phyloP scores from a whole-genome alignment of 2,113 vertebrate genomes.

The Arenaria interpres region DNA sequence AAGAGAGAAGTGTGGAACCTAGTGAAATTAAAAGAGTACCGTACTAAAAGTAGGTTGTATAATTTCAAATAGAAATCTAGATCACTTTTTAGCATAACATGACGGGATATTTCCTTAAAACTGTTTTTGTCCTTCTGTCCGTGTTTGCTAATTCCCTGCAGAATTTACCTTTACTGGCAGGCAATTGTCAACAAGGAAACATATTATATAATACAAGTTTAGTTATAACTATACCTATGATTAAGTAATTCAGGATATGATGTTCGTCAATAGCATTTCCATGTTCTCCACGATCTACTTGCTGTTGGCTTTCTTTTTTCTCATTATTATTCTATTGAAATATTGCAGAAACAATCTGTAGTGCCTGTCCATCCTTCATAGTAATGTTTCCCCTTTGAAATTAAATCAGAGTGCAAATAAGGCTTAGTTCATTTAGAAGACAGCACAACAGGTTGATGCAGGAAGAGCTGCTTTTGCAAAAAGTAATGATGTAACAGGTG shows the following conservation, averaged over 20 bases:
- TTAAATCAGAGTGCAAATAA: background rate
- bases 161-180: background rate
- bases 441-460: constrained; percentile 8
- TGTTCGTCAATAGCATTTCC: background rate
- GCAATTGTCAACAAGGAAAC: background rate
- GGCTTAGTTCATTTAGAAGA: background rate
- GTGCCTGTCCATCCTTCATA: background rate
- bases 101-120: background rate
- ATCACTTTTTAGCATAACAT: background rate
- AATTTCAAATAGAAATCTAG: background rate
- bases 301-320: background rate
- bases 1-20: background rate
- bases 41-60: background rate
- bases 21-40: background rate
- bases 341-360: background rate
- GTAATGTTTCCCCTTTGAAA: constrained; percentile 9
- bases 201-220: background rate
- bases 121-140: background rate
- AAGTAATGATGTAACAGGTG: constrained; percentile 36
- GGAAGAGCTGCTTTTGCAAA: constrained; percentile 2
- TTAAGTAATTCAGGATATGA: background rate
- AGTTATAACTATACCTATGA: background rate
- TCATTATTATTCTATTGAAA: background rate
- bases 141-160: background rate
- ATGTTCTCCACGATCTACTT: background rate